phyloP scores from a whole-genome alignment of 2,113 vertebrate species.

The Equus quagga region DNA sequence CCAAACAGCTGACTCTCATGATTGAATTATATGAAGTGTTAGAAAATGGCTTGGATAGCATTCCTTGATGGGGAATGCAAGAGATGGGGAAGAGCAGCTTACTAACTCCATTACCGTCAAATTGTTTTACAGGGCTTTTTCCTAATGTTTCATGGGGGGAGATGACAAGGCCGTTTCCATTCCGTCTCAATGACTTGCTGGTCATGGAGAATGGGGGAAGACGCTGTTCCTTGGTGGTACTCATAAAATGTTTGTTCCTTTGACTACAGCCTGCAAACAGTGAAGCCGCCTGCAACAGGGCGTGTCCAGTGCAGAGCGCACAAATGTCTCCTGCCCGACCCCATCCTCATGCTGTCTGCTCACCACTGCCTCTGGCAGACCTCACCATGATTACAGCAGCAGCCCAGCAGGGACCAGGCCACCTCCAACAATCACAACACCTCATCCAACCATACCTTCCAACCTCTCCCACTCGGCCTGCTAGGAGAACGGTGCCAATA shows the following conservation, averaged over 20 bases:
- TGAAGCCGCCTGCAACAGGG: neutral
- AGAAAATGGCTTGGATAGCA: neutral
- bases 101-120: neutral
- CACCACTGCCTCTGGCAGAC: slow-evolving; percentile 57
- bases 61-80: neutral
- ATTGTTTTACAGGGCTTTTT: neutral
- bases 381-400: slow-evolving; percentile 32
- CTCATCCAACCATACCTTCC: slow-evolving; percentile 49
- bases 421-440: slow-evolving; percentile 68
- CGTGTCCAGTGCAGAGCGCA: fast-evolving
- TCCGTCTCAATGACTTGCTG: neutral
- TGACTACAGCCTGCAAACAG: neutral
- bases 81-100: neutral
- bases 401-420: slow-evolving; percentile 54
- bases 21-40: slow-evolving; percentile 40
- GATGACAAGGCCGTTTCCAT: neutral
- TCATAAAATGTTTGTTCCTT: neutral
- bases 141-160: neutral
- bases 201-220: neutral
- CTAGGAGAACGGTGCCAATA: neutral
- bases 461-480: neutral
- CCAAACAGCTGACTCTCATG: neutral
- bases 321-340: neutral
- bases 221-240: fast-evolving
- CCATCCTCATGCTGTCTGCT: fast-evolving